A percentile compares a stretch with the other conserved stretches of the same genome.
phyloP scores from a whole-genome alignment of 2,888 invertebrate genomes.

The Amaurobius ferox region DNA sequence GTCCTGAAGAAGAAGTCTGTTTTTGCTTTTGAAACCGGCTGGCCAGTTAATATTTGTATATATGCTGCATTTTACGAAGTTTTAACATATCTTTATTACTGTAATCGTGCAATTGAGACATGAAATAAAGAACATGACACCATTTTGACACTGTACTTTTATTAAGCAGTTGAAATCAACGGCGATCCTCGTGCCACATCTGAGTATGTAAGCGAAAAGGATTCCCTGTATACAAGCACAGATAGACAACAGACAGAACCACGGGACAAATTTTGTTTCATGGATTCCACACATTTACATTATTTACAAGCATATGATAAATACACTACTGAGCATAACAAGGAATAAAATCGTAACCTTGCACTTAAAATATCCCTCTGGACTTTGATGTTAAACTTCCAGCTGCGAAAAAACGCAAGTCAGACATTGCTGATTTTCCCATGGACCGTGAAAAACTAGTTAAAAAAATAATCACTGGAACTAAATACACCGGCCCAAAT shows the following conservation, averaged over 20 bases:
- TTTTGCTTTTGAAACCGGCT: no score
- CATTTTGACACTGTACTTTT: slow-evolving; percentile 68
- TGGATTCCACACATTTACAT: slow-evolving; percentile 65
- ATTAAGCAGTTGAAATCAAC: slow-evolving; percentile 70
- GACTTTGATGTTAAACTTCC: slow-evolving; percentile 8
- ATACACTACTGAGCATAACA: slow-evolving; percentile 48
- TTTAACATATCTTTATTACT: no score
- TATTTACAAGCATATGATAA: slow-evolving; percentile 65
- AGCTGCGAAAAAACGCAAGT: neutral
- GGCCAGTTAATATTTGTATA: no score
- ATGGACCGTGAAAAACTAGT: neutral
- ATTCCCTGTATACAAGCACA: slow-evolving; percentile 52
- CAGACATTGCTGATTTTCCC: neutral
- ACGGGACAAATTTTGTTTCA: slow-evolving; percentile 28
- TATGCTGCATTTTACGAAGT: no score
- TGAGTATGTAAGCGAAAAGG: slow-evolving; percentile 45
- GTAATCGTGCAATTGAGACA: no score
- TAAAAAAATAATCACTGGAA: neutral
- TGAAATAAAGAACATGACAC: neutral
- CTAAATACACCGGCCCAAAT: neutral
- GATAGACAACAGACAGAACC: slow-evolving; percentile 49
- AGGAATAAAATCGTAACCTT: slow-evolving; percentile 19
- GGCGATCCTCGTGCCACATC: slow-evolving; percentile 56
- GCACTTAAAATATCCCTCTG: neutral
- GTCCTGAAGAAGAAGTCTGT: no score